Evolutionary conservation across 2,888 invertebrate species (phyloP), one percentile per base, ranked within the genome.

Genomic region (Cremastinae sp.): DNA sequence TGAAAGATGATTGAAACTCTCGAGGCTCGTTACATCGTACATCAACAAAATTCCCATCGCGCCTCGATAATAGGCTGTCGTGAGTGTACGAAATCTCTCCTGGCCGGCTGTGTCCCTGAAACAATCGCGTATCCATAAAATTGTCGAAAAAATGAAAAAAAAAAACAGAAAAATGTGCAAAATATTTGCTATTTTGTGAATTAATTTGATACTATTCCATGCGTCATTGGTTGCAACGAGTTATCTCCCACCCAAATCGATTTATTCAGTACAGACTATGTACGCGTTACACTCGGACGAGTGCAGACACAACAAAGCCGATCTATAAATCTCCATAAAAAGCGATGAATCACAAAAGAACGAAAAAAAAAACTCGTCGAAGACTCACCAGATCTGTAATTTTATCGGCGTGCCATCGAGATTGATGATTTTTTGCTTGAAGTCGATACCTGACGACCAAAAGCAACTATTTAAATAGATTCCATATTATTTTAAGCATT

Each of bases 21-120:
- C 96, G 85, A 95, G 91, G 90, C 95, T 96, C 45, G 97, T 96
- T 81, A 96, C 95, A 89, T 97, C 97, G 88, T 97, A 97, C 93
- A 97, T 95, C 18, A 97, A 92, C 54, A 97, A 92, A 83, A 97
- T 96, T 62, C 97, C 97, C 96, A 96, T 96, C 10, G 96, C 96
- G 2, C 96, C 97, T 54, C 96, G 92, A 90, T 96, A 97, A 90
- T 97, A 96, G 3, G 96, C 96, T 9, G 96, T 96, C 58, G 96
- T 96, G 79, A 97, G 90, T 7, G 96, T 96, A 43, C 96, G 92
- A 90, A 96, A 95, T 80, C 92, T 85, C 81, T 92, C 92, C 84
- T 95, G 95, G 0, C 96, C 96, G 8, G 96, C 96, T 0, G 96
- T 96, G 88, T 97, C 96, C 97, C 96, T 96, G 81, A 4, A 78